Evolutionary conservation across 2,797 vertebrate species (phyloP).

Genomic region (Apogon hyalosoma): DNA sequence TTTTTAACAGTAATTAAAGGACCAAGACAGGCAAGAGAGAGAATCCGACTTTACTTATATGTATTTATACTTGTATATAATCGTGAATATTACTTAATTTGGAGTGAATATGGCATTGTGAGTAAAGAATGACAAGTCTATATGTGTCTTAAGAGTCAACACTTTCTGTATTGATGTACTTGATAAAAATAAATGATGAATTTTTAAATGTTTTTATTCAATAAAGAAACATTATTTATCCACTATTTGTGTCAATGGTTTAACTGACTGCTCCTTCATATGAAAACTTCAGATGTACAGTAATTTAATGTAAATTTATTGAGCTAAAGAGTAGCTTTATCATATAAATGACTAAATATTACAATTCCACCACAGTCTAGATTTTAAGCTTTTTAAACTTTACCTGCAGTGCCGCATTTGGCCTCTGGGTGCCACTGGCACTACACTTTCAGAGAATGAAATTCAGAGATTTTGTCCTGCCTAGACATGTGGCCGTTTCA

Average conservation of each 20-base stretch:
- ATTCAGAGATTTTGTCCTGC: constrained; percentile 11
- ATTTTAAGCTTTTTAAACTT: neutral
- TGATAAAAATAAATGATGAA: constrained; percentile 36
- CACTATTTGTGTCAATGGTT: constrained; percentile 6
- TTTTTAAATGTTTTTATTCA: constrained; percentile 50
- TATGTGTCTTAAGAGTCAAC: neutral
- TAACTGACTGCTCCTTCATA: neutral
- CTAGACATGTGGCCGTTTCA: constrained; percentile 20
- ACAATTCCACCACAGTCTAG: neutral
- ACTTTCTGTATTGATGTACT: constrained; percentile 25
- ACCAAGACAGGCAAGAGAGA: neutral
- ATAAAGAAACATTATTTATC: constrained; percentile 59
- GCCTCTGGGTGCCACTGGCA: constrained; percentile 38
- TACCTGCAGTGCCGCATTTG: neutral
- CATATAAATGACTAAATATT: neutral
- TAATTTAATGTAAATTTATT: neutral
- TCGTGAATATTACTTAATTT: constrained; percentile 7
- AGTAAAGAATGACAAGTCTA: neutral
- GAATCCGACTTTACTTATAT: constrained; percentile 13
- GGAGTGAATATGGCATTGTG: constrained; percentile 18
- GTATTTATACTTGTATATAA: constrained; percentile 45
- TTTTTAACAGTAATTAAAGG: neutral
- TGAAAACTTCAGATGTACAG: neutral
- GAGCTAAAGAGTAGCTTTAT: neutral
- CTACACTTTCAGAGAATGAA: neutral